Evolutionary conservation across 64 coral and sea anemone genomes (phyloP).

Genomic region (Stichodactyla helianthus): DNA sequence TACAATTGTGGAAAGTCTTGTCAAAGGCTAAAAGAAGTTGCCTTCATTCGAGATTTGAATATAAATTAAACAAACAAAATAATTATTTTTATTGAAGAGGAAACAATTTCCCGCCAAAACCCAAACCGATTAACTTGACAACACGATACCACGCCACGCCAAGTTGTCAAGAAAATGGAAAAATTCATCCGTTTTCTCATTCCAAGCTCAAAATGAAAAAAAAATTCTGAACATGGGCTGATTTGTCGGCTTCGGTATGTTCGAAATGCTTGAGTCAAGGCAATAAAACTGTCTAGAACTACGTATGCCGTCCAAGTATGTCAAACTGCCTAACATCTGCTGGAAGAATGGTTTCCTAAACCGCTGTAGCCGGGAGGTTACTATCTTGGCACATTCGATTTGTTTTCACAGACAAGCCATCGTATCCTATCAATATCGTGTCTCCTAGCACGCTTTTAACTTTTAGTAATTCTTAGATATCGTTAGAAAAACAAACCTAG

Average conservation of each 20-base stretch:
- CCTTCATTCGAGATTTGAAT: neutral
- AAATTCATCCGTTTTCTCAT: neutral
- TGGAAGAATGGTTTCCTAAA: too few relatives aligned
- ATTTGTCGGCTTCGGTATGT: neutral
- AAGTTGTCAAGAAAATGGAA: neutral
- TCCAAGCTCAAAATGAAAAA: neutral
- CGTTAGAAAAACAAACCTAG: too few relatives aligned
- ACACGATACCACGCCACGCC: neutral
- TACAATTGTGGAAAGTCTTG: too few relatives aligned
- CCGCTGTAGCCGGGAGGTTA: too few relatives aligned
- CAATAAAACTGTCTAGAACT: neutral
- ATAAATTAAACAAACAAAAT: slow-evolving; percentile 2
- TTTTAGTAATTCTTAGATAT: too few relatives aligned
- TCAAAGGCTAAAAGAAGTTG: too few relatives aligned
- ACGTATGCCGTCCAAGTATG: too few relatives aligned
- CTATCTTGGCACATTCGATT: too few relatives aligned
- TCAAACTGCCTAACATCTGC: too few relatives aligned
- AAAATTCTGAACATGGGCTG: neutral
- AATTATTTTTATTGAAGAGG: neutral
- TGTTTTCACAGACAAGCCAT: too few relatives aligned
- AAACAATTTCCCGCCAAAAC: neutral
- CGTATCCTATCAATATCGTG: too few relatives aligned
- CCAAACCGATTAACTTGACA: neutral
- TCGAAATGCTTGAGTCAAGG: neutral
- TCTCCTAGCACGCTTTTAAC: too few relatives aligned